Percentiles rank a stretch among this genome's conserved stretches.
phyloP scores from a whole-genome alignment of 2,888 invertebrate genomes.

The Tipula helvola region DNA sequence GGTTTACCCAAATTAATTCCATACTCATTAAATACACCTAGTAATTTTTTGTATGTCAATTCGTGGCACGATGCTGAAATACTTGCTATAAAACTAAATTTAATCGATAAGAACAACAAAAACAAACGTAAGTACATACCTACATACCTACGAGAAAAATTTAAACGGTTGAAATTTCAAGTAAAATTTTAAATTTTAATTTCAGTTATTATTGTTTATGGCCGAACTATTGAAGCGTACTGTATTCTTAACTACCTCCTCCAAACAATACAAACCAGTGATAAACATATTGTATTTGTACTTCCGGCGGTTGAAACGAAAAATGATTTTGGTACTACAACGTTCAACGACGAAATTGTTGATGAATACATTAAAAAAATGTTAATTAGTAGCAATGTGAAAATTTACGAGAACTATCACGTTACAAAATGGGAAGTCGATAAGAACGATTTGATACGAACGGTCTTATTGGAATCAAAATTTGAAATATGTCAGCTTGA shows the following conservation, averaged over 20 bases:
- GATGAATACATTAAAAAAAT: constrained; percentile 19
- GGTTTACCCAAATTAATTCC: constrained; percentile 35
- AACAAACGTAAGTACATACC: neutral
- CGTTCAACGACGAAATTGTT: constrained; percentile 19
- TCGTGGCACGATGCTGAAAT: constrained; percentile 38
- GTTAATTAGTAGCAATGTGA: constrained; percentile 22
- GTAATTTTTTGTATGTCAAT: constrained; percentile 51
- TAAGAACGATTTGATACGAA: constrained; percentile 20
- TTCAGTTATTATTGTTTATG: constrained; percentile 37
- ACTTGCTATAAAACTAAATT: neutral
- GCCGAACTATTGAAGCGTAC: constrained; percentile 37
- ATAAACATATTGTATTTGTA: constrained; percentile 36
- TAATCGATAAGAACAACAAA: neutral
- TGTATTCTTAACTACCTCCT: constrained; percentile 38
- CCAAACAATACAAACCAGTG: constrained; percentile 31
- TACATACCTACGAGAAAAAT: too few species aligned
- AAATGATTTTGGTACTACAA: constrained; percentile 19
- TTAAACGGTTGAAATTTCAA: neutral
- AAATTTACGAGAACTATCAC: constrained; percentile 23
- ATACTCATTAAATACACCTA: constrained; percentile 30
- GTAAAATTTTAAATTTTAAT: neutral
- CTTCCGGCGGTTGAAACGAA: constrained; percentile 21
- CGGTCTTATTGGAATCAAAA: constrained; percentile 23
- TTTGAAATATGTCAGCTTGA: constrained; percentile 19
- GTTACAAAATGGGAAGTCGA: constrained; percentile 26